These are phyloP conservation scores for Eulithis prunata DNA, from an alignment of 2,888 invertebrate species.

Conservation along the genomic window DNA sequence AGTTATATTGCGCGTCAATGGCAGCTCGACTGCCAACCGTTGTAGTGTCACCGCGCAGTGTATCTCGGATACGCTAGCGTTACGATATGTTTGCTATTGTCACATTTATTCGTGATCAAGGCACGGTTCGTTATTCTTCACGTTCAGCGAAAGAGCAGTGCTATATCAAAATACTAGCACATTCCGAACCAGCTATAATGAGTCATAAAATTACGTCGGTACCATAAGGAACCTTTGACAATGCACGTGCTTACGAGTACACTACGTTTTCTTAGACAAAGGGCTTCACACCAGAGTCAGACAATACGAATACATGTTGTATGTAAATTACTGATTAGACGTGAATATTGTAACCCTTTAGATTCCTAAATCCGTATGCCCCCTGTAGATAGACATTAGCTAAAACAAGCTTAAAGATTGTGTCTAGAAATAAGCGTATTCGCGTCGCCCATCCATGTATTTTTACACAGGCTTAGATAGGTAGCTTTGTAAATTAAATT, in stretches of 20 bases:
- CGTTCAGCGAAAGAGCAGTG: not conserved
- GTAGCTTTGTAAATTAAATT: constrained; percentile 70
- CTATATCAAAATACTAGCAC: not conserved
- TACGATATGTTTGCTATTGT: too few relatives aligned
- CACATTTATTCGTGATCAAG: too few relatives aligned
- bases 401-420: constrained; percentile 47
- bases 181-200: not conserved
- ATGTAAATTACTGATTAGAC: too few relatives aligned
- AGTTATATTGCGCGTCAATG: too few relatives aligned
- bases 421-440: constrained; percentile 46
- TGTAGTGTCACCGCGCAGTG: too few relatives aligned
- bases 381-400: constrained; percentile 33
- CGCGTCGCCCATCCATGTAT: constrained; percentile 54
- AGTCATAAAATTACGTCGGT: not conserved
- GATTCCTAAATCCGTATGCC: constrained; percentile 7
- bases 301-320: too few relatives aligned
- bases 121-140: not conserved
- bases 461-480: constrained; percentile 77
- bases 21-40: too few relatives aligned
- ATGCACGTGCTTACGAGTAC: too few relatives aligned
- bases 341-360: not conserved
- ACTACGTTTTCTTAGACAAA: too few relatives aligned
- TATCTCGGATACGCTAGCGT: too few relatives aligned
- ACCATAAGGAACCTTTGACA: too few relatives aligned
- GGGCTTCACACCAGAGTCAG: too few relatives aligned